A percentile compares a stretch with the other conserved stretches of the same genome.
Evolutionary conservation across 2,888 invertebrate genomes (phyloP).

Genomic region (Tipula unca): DNA sequence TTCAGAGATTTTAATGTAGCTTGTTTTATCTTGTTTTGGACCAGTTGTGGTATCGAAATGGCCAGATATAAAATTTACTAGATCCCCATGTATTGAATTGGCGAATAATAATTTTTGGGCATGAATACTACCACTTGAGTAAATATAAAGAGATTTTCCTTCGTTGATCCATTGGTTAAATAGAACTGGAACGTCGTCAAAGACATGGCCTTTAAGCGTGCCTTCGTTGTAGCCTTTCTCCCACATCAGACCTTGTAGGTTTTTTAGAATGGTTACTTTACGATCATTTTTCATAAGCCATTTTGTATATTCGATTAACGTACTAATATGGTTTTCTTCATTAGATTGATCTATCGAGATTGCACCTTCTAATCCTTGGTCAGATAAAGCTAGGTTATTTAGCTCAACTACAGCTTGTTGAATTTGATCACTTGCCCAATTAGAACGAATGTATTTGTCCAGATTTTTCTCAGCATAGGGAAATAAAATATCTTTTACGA

Average conservation of each 20-base stretch:
- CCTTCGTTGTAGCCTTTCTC: constrained; percentile 72
- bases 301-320: constrained; percentile 60
- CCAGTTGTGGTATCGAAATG: constrained; percentile 86
- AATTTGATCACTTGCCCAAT: constrained; percentile 62
- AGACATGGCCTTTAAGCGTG: constrained; percentile 81
- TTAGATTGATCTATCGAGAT: constrained; percentile 49
- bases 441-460: constrained; percentile 56
- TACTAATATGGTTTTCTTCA: constrained; percentile 50
- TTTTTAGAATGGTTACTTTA: constrained; percentile 71
- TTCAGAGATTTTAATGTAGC: constrained; percentile 69
- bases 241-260: constrained; percentile 88
- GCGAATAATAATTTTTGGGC: constrained; percentile 83
- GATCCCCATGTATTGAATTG: constrained; percentile 66
- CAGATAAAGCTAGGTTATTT: constrained; percentile 51
- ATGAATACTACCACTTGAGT: constrained; percentile 85
- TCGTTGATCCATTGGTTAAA: constrained; percentile 62
- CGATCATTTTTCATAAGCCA: constrained; percentile 77
- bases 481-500: constrained; percentile 65
- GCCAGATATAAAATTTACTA: constrained; percentile 61
- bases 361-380: constrained; percentile 49
- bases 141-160: constrained; percentile 69
- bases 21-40: constrained; percentile 63
- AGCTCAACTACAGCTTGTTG: constrained; percentile 58
- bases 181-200: constrained; percentile 70
- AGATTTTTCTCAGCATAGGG: constrained; percentile 68